Base-by-base conservation (phyloP, 2,888 invertebrate genomes). In the Nymphalis c-album region DNA sequence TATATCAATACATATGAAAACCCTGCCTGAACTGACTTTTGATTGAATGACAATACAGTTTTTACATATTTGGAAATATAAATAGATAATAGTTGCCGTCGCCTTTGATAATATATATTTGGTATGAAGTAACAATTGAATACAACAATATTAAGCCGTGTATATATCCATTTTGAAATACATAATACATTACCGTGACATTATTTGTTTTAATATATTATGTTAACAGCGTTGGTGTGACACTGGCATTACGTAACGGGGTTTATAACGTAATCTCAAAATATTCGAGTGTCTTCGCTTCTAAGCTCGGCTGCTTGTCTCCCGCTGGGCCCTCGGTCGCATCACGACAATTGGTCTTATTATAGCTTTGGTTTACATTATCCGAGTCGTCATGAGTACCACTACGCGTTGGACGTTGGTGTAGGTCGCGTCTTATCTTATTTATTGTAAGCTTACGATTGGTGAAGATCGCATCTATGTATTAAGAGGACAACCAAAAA, bases 271-370 rank as follows among this genome's bases (percentile, higher is more conserved):
- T 31, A 40, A 40, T 18, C 57, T n/a, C n/a, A n/a, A 57, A 40
- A 57, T 31, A 17, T 13, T 40, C 18, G 53, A 57, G n/a, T n/a
- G n/a, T n/a, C 53, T 53, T 17, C 26, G 35, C 16, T 57, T n/a
- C 57, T 57, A 57, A 57, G 35, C 40, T 40, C 40, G 3, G 18
- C 40, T 40, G 18, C 20, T 35, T 17, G 48, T 31, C 64, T 40
- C 50, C 64, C 64, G 64, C 64, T 26, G 63, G 63, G 63, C 57
- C 57, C 35, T 58, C 58, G 47, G 48, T 45, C 40, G 35, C 13
- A 57, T 57, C 57, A 40, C 35, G 58, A 64, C 58, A 50, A 59
- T 50, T 31, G 50, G 50, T 64, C 64, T 51, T 59, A 59, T 59
- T 64, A 50, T 64, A 64, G 64, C 60, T 18, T 31, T 18, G 53